These are phyloP conservation scores for Brachyopa scutellaris DNA, from an alignment of 2,888 invertebrate species.

Conservation along the genomic window DNA sequence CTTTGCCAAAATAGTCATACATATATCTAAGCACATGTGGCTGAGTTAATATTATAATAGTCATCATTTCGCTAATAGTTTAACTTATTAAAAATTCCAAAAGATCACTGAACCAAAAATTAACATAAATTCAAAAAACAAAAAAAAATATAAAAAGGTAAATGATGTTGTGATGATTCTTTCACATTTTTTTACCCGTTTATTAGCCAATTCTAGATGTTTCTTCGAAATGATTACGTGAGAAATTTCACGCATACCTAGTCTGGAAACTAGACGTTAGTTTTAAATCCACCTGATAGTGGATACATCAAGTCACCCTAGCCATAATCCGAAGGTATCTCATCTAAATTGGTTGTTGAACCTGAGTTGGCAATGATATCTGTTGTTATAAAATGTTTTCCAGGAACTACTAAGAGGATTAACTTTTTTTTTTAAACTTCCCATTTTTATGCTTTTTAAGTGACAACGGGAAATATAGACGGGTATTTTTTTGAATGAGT, in stretches of 20 bases:
- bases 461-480: no score
- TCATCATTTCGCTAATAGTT: not conserved
- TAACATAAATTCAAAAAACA: not conserved
- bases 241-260: not conserved
- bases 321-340: no score
- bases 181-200: no score
- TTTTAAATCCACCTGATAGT: not conserved
- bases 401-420: not conserved
- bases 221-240: no score
- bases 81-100: not conserved
- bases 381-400: not conserved
- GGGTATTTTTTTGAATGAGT: not conserved
- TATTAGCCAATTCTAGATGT: no score
- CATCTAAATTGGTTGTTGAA: constrained; percentile 23
- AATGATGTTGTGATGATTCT: no score
- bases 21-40: no score
- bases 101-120: constrained; percentile 33
- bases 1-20: not conserved
- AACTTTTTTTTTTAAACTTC: not conserved
- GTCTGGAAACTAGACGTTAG: not conserved
- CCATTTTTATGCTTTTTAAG: no score
- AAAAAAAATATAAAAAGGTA: no score
- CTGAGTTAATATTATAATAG: no score
- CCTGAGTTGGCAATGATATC: constrained; percentile 6
- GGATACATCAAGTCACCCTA: constrained; percentile 9